These are phyloP conservation scores for Orientallactaga bullata DNA, from an alignment of 2,113 vertebrate species.

Conservation along the genomic window DNA sequence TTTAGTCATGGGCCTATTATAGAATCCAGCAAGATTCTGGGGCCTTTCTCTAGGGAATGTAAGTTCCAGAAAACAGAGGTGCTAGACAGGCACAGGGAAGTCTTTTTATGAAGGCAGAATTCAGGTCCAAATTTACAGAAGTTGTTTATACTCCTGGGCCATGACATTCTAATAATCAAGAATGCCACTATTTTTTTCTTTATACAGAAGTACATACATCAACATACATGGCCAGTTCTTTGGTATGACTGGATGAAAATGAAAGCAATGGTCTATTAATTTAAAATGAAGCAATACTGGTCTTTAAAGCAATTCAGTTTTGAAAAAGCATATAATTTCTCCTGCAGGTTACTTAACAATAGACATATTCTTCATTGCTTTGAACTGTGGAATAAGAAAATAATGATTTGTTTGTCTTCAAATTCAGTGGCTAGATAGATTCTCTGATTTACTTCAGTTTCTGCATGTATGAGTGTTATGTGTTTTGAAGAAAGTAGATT, in stretches of 20 bases:
- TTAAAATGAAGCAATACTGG: conserved; percentile 49
- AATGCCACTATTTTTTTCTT: not conserved
- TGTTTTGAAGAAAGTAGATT: conserved; percentile 33
- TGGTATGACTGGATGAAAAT: not conserved
- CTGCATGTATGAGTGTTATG: not conserved
- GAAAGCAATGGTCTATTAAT: conserved; percentile 43
- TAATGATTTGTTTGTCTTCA: not conserved
- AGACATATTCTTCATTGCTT: conserved; percentile 12
- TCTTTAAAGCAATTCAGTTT: conserved; percentile 59
- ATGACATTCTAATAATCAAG: conserved; percentile 1
- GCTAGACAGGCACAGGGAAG: not conserved
- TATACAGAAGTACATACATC: not conserved
- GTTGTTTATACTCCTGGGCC: not conserved
- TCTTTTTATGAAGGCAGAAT: conserved; percentile 48
- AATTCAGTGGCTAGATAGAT: conserved; percentile 7
- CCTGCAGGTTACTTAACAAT: not conserved
- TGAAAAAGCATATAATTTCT: conserved; percentile 42
- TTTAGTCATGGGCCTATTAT: conserved; percentile 67
- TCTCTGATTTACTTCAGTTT: conserved; percentile 57
- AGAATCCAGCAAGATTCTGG: conserved; percentile 76
- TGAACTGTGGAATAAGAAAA: conserved; percentile 26
- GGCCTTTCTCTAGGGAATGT: conserved; percentile 73
- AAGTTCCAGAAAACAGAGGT: conserved; percentile 73
- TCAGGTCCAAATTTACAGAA: not conserved
- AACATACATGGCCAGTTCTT: not conserved